Base-by-base conservation (phyloP, 2,797 vertebrate genomes). In the Selene dorsalis region DNA sequence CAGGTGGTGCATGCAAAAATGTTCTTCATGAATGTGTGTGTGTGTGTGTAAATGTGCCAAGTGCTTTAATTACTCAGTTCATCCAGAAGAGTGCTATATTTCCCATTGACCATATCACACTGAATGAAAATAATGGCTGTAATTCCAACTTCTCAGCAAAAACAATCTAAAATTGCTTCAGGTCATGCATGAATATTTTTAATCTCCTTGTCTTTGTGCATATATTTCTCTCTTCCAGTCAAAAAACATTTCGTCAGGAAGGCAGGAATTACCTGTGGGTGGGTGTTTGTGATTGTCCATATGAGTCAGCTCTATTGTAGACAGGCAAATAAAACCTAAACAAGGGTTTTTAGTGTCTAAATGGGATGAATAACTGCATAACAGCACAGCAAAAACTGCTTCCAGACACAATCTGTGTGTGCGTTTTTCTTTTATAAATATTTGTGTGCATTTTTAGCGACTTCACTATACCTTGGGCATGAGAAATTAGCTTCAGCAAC, bases 371-470 rank as follows among this genome's bases (percentile, higher is more conserved):
- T n/a, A 74, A 71, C 45, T 12, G 55, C 16, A 56, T 11, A 67
- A 53, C 22, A 64, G 48, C 0, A 20, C 32, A 67, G 32, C 69
- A 65, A n/a, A 63, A 38, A 11, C 24, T 58, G 53, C 75, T 79
- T 84, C 58, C 77, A 71, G 47, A 77, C 22, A 70, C 11, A 55
- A 55, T 58, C 32, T 20, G 17, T 48, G 38, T 13, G 5, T 12
- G 39, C 12, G 20, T 30, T 35, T 35, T 9, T 20, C 22, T 20
- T 77, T 67, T 69, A 28, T 9, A 4, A 26, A n/a, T 56, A 35
- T 68, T 63, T 80, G 13, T 48, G 22, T 28, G 47, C 24, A 84
- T 74, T 47, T 73, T 58, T 70, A 24, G 77, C 72, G 39, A 73
- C 1, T 35, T 58, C 32, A 35, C 14, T 39, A 4, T 6, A 62